Percentiles rank a stretch among this genome's conserved stretches.
These are phyloP conservation scores for Prinia subflava DNA, from an alignment of 2,113 vertebrate species.

Conservation along the genomic window DNA sequence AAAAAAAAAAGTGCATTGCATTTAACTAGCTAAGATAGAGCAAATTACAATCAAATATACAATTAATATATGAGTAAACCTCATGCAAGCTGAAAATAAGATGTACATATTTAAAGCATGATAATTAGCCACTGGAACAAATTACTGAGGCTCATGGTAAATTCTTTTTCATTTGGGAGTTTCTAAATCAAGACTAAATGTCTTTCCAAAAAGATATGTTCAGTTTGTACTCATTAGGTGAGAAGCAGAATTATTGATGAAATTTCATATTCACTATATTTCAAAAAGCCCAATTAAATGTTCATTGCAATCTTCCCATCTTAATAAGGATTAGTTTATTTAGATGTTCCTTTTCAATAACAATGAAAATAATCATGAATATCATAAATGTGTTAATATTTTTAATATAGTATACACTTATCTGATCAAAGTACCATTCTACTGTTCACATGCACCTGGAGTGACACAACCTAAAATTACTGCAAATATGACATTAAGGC, in stretches of 20 bases:
- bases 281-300: not conserved
- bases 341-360: not conserved
- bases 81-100: constrained; percentile 52
- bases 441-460: not conserved
- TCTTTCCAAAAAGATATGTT: constrained; percentile 3
- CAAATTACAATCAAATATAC: constrained; percentile 59
- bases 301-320: not conserved
- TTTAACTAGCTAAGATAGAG: constrained; percentile 30
- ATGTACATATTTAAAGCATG: constrained; percentile 56
- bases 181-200: constrained; percentile 40
- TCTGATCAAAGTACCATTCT: not conserved
- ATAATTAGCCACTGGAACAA: constrained; percentile 55
- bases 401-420: not conserved
- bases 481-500: not conserved
- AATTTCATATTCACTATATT: not conserved
- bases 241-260: not conserved
- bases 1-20: constrained; percentile 8
- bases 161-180: constrained; percentile 35
- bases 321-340: not conserved
- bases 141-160: constrained; percentile 34
- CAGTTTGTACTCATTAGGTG: not conserved
- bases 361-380: not conserved
- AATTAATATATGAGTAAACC: constrained; percentile 56
- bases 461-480: not conserved
- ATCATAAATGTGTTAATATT: not conserved